Evolutionary conservation across 2,113 vertebrate genomes (phyloP).

Genomic region (Oriolus oriolus): DNA sequence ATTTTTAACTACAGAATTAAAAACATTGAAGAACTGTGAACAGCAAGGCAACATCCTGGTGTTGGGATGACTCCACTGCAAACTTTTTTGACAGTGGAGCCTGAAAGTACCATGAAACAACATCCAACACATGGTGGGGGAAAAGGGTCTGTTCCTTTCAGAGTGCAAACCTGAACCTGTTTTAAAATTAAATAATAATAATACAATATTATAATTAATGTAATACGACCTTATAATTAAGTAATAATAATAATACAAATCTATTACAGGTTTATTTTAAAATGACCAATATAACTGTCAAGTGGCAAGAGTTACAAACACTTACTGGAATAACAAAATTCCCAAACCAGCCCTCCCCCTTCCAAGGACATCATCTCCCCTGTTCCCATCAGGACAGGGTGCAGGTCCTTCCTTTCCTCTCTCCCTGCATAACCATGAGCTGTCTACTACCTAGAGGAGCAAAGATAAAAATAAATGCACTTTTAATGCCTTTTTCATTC

Average conservation of each 20-base stretch:
- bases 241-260: not conserved
- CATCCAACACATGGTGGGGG: rapidly evolving
- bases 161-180: not conserved
- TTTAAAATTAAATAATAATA: not conserved
- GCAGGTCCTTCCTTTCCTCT: not conserved
- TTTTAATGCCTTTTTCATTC: not conserved
- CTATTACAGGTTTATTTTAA: not conserved
- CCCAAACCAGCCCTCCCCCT: not conserved
- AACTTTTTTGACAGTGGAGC: not conserved
- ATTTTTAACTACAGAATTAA: no score
- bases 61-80: not conserved
- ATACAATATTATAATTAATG: not conserved
- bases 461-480: not conserved
- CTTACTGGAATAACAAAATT: not conserved
- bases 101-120: not conserved
- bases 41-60: no score
- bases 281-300: not conserved
- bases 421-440: not conserved
- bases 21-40: no score
- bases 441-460: not conserved
- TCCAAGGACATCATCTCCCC: not conserved
- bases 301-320: not conserved
- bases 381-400: not conserved
- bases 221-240: not conserved
- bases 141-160: not conserved